A percentile compares a stretch with the other conserved stretches of the same genome.
These are phyloP conservation scores for Cotesia chilonis DNA, from an alignment of 1,140 invertebrate species.

Conservation along the genomic window DNA sequence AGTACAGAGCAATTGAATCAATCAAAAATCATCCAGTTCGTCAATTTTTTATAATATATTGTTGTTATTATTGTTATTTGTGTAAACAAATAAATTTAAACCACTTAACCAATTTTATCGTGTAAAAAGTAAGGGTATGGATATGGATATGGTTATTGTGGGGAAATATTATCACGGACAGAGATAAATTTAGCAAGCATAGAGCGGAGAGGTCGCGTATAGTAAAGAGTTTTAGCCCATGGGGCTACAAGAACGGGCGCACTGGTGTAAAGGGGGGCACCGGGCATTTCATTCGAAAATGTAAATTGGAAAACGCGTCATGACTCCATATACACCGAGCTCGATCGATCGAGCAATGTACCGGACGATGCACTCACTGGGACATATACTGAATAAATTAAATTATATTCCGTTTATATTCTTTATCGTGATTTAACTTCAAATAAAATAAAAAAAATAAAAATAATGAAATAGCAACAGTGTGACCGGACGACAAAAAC, in stretches of 20 bases:
- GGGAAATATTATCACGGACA: slow-evolving; percentile 7
- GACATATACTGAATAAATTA: slow-evolving; percentile 33
- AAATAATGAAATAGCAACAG: neutral
- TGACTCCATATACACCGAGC: slow-evolving; percentile 19
- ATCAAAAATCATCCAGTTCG: too few species aligned
- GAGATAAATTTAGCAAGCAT: slow-evolving; percentile 38
- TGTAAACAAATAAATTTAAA: too few species aligned
- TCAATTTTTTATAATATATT: too few species aligned
- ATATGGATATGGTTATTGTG: too few species aligned
- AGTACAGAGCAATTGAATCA: too few species aligned
- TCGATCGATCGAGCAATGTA: slow-evolving; percentile 33
- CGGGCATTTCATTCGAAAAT: slow-evolving; percentile 36
- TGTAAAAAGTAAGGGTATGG: too few species aligned
- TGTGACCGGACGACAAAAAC: neutral
- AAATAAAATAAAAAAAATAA: slow-evolving; percentile 17
- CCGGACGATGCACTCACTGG: slow-evolving; percentile 25
- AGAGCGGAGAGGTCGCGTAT: neutral
- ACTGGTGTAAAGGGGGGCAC: neutral
- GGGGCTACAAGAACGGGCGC: too few species aligned
- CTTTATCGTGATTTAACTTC: slow-evolving; percentile 13
- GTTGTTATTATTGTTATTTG: too few species aligned
- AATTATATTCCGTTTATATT: slow-evolving; percentile 27
- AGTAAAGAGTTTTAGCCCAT: slow-evolving; percentile 5
- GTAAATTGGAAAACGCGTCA: slow-evolving; percentile 38
- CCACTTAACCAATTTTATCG: too few species aligned